Base-by-base conservation (phyloP, 1,140 invertebrate genomes). In the Eurosta solidaginis region DNA sequence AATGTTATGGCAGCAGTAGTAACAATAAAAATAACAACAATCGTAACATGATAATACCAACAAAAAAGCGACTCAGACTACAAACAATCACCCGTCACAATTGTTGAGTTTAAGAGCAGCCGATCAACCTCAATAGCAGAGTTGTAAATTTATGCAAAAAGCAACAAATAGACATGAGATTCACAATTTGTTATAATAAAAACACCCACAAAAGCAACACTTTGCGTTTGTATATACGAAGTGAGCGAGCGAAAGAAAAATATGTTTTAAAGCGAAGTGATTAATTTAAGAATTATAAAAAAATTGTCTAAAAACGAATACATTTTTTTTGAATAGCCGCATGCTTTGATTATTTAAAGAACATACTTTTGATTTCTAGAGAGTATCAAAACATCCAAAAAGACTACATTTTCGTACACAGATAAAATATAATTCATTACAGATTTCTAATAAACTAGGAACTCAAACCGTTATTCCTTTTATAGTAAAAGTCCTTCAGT, bases 151-250 rank as follows among this genome's bases (percentile, higher is more conserved):
- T 75, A 75, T 75, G 47, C 33, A 49, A 47, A 47, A 75, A 29
- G 20, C 44, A 49, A 10, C 44, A 74, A 27, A 75, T 29, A 75
- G 5, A 17, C 22, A 27, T 45, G 3, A 17, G 27, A 73, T 2
- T 42, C 6, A 73, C 2, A 33, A 75, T 20, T 47, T 75, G 47
- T 29, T 50, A 74, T n/a, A 74, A 74, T 74, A 75, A 75, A 47
- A 75, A 20, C 47, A 75, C 29, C 22, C 17, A 75, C 44, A 47
- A 75, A 75, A 47, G 42, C 6, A 52, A 25, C 20, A 22, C 2
- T 4, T 68, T 17, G 22, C 36, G 47, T 73, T 73, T 9, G 22
- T 44, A 74, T 22, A 74, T 33, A 74, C 6, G 2, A 74, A 7
- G 14, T 17, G 20, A 42, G 54, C 27, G 17, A 49, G 14, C 4